Percentiles rank a stretch among this genome's conserved stretches.
These are phyloP conservation scores for Pipistrellus kuhlii DNA, from an alignment of 2,797 vertebrate species.

Conservation along the genomic window DNA sequence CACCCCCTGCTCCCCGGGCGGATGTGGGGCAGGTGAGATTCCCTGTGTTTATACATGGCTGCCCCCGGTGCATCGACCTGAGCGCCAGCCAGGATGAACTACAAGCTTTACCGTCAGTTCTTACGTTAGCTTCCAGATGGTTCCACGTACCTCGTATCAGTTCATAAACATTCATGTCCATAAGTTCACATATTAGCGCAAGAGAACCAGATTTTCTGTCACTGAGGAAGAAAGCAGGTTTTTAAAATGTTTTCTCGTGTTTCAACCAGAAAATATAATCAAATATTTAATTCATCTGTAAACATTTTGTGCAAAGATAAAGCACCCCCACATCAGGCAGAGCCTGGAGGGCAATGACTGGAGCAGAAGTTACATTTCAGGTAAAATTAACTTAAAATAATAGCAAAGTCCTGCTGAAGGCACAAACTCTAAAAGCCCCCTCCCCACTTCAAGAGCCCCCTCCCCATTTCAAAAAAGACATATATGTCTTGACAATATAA, in stretches of 20 bases:
- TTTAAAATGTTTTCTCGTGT: constrained; percentile 53
- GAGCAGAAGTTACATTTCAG: constrained; percentile 40
- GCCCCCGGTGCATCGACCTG: accelerated
- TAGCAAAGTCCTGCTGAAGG: constrained; percentile 15
- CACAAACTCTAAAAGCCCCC: not conserved
- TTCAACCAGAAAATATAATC: constrained; percentile 68
- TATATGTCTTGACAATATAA: not conserved
- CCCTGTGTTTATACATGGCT: accelerated
- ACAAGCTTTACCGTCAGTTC: not conserved
- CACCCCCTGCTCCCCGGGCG: too few species aligned
- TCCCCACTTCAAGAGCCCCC: too few species aligned
- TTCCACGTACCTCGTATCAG: constrained; percentile 91
- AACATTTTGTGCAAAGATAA: not conserved
- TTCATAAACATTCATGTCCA: constrained; percentile 97
- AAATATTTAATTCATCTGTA: constrained; percentile 58
- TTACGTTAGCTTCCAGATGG: constrained; percentile 52
- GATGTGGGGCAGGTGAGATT: too few species aligned
- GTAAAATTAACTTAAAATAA: constrained; percentile 49
- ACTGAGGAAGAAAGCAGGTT: constrained; percentile 86
- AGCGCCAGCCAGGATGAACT: not conserved
- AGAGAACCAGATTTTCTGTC: constrained; percentile 92
- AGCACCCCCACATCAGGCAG: not conserved
- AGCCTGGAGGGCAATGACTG: not conserved
- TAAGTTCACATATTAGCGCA: constrained; percentile 94
- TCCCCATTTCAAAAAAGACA: not conserved